Evolutionary conservation across 1,140 invertebrate species (phyloP).

Genomic region (Drosophila insularis): DNA sequence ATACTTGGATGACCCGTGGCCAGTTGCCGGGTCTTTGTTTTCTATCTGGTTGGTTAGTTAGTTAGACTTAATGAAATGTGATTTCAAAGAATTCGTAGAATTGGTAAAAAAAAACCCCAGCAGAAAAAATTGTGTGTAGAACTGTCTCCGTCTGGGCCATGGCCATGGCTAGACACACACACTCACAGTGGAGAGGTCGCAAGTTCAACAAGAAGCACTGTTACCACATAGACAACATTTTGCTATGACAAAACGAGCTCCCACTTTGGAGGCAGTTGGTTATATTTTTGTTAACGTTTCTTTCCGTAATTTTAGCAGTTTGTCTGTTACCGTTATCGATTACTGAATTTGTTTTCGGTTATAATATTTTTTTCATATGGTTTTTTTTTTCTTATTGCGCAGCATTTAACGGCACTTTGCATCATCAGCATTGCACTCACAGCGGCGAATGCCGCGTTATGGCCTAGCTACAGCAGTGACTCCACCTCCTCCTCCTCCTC

Average conservation of each 20-base stretch:
- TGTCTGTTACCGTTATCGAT: conserved; percentile 22
- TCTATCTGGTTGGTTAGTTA: not conserved
- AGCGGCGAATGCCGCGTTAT: conserved; percentile 70
- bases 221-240: conserved; percentile 18
- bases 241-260: conserved; percentile 1
- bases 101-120: conserved; percentile 3
- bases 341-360: conserved; percentile 12
- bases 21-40: not conserved
- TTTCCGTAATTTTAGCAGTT: not conserved
- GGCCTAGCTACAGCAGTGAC: conserved; percentile 66
- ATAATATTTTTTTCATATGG: conserved; percentile 7
- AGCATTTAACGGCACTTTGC: conserved; percentile 72
- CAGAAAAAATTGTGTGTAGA: not conserved
- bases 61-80: not conserved
- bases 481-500: conserved; percentile 51
- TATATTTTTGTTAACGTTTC: not conserved
- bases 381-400: conserved; percentile 27
- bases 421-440: conserved; percentile 69
- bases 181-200: not conserved
- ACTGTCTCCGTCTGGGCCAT: not conserved
- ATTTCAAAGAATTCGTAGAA: conserved; percentile 11
- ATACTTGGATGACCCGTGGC: not conserved
- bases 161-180: conserved; percentile 7
- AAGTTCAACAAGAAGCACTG: conserved; percentile 16
- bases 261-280: not conserved